Evolutionary conservation across 2,113 vertebrate species (phyloP).

Genomic region (Ceyx melanurus): DNA sequence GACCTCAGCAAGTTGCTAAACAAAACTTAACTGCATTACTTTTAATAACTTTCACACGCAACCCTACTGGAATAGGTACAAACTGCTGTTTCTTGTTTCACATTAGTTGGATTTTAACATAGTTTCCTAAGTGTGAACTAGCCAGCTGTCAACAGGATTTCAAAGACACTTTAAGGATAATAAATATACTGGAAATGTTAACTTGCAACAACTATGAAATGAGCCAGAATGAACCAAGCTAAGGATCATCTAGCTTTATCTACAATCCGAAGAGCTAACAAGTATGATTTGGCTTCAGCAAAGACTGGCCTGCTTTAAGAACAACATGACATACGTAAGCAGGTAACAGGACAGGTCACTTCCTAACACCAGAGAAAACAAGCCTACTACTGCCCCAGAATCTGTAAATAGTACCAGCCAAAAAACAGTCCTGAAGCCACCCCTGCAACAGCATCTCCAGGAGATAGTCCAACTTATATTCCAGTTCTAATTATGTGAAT

Average conservation of each 20-base stretch:
- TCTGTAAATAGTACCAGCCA: background rate
- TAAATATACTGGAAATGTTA: background rate
- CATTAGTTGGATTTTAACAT: background rate
- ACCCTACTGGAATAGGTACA: background rate
- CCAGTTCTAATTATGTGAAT: background rate
- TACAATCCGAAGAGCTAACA: background rate
- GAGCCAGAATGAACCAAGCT: background rate
- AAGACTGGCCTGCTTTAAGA: background rate
- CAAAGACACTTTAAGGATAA: background rate
- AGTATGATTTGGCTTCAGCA: background rate
- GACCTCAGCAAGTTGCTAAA: background rate
- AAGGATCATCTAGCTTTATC: background rate
- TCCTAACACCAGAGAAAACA: background rate
- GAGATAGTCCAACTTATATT: background rate
- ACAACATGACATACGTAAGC: background rate
- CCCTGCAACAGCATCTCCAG: background rate
- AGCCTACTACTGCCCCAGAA: background rate
- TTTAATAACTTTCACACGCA: rapidly evolving
- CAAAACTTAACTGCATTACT: background rate
- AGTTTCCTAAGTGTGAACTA: background rate
- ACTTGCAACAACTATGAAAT: background rate
- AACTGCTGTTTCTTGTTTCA: background rate
- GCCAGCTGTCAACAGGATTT: background rate
- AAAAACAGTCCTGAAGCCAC: background rate
- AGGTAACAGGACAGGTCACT: slow-evolving; percentile 6